Evolutionary conservation across 2,888 invertebrate species (phyloP), one percentile per base, ranked within the genome.

Genomic region (Morpho achilles): DNA sequence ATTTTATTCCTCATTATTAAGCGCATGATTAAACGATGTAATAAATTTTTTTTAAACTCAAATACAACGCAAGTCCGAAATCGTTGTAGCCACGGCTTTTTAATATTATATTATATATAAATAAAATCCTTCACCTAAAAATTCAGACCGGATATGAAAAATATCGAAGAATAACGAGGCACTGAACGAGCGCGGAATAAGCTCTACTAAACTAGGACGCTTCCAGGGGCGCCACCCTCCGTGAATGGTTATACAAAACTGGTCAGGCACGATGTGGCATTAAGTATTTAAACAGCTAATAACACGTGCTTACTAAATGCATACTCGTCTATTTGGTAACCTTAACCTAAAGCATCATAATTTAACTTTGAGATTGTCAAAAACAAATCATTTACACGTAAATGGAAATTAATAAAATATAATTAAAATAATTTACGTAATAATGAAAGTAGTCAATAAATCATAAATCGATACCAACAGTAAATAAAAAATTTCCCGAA

Each of bases 241-340:
- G 65, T 70, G 67, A 64, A 69, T 62, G 68, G 63, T 71, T 70
- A 66, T 74, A 79, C 73, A 74, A 79, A 77, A 78, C 71, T 74
- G 76, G 72, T 77, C 77, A 86, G 87, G 87, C 87, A 87, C 87
- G 79, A 80, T 75, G 79, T 82, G 87, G 83, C 82, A 59, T 60
- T 53, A 73, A 80, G 69, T 71, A 67, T 69, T 68, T 65, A 73
- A 68, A 69, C 68, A 67, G 64, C 69, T 67, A 69, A 61, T 61
- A 57, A 62, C 62, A 55, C 59, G 57, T 59, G 76, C 77, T 82
- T 75, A 78, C 79, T 85, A 87, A 88, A 87, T 88, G 86, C 85
- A 83, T 73, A 80, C 77, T 77, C 74, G 70, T 76, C 74, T 82
- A 81, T 74, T 72, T 77, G 79, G 79, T 84, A 86, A 83, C 84